Percentiles rank a stretch among this genome's conserved stretches.
These are phyloP conservation scores for Anolis sagrei DNA, from an alignment of 2,113 vertebrate genomes.

Conservation along the genomic window DNA sequence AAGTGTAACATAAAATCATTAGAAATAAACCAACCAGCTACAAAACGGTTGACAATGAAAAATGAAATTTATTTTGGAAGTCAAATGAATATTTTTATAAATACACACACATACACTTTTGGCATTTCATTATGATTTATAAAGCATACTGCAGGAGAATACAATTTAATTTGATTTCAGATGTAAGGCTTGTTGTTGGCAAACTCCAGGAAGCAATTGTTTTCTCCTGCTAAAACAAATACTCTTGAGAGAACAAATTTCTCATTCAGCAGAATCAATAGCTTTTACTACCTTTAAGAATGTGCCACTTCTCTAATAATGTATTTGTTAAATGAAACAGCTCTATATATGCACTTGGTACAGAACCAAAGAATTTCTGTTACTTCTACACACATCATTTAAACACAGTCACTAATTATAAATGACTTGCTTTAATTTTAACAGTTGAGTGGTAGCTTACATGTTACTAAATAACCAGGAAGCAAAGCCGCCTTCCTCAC, in stretches of 20 bases:
- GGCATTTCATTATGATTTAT: slow-evolving; percentile 82
- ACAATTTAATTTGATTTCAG: slow-evolving; percentile 79
- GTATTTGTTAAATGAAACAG: slow-evolving; percentile 41
- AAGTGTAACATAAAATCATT: slow-evolving; percentile 73
- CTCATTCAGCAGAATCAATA: slow-evolving; percentile 71
- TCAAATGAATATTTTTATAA: slow-evolving; percentile 73
- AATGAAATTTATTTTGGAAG: slow-evolving; percentile 80
- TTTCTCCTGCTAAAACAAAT: slow-evolving; percentile 64
- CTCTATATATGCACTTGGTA: slow-evolving; percentile 25
- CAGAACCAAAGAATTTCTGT: slow-evolving; percentile 8
- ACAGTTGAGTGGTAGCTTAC: background rate
- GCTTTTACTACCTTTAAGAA: slow-evolving; percentile 71
- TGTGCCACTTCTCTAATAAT: slow-evolving; percentile 48
- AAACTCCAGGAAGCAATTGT: slow-evolving; percentile 62
- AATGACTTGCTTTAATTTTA: slow-evolving; percentile 12
- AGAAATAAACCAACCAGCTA: slow-evolving; percentile 67
- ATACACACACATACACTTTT: slow-evolving; percentile 64
- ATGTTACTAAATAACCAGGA: background rate
- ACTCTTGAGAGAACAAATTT: slow-evolving; percentile 60
- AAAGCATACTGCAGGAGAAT: slow-evolving; percentile 73
- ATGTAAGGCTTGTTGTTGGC: slow-evolving; percentile 66
- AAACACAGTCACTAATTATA: slow-evolving; percentile 29
- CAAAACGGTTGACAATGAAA: slow-evolving; percentile 79
- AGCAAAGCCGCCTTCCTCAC: background rate
- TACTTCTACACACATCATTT: slow-evolving; percentile 13